Evolutionary conservation across 2,797 vertebrate genomes (phyloP).

Genomic region (Spizella passerina): DNA sequence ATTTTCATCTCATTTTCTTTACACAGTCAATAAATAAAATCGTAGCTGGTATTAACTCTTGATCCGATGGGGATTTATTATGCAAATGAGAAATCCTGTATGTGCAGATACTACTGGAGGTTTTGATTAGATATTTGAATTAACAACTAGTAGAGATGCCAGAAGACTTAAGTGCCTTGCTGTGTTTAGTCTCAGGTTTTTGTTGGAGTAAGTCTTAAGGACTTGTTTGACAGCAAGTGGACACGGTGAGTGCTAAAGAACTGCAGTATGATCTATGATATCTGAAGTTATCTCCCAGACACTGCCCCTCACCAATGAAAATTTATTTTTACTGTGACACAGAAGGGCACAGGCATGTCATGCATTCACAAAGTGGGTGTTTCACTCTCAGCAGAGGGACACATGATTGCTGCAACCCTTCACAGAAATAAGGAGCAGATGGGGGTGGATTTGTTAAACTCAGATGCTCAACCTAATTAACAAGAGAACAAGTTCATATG

Average conservation of each 20-base stretch:
- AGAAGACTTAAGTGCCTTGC: background rate
- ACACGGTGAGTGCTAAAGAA: background rate
- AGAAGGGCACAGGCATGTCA: constrained; percentile 7
- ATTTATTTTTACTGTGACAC: constrained; percentile 42
- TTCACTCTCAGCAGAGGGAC: background rate
- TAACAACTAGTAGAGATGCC: background rate
- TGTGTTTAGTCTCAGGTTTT: background rate
- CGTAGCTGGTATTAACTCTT: background rate
- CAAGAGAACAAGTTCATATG: background rate
- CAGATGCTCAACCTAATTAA: background rate
- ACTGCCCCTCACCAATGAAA: background rate
- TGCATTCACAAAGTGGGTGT: constrained; percentile 8
- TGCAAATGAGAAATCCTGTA: background rate
- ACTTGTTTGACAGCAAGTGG: background rate
- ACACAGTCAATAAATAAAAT: background rate
- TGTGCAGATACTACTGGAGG: background rate
- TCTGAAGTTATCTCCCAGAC: background rate
- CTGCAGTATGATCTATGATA: background rate
- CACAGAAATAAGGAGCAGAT: background rate
- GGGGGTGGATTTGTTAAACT: background rate
- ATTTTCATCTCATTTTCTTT: background rate
- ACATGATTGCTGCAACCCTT: background rate
- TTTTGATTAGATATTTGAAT: background rate
- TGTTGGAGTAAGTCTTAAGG: background rate
- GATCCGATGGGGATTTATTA: background rate